Evolutionary conservation across 2,113 vertebrate genomes (phyloP).

Genomic region (Apteryx mantelli): DNA sequence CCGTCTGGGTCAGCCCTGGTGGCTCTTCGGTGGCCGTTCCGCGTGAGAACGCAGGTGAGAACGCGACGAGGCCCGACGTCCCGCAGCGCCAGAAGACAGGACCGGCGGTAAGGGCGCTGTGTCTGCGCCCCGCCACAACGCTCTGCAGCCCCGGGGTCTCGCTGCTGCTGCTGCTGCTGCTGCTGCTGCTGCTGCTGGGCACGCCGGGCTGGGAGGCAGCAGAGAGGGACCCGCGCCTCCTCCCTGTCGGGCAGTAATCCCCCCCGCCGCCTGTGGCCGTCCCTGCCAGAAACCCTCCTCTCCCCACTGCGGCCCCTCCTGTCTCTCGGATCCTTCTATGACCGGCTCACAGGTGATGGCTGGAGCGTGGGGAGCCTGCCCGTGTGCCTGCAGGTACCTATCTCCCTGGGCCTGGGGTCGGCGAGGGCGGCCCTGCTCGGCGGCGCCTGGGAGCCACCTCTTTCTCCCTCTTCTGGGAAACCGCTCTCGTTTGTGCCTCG

Average conservation of each 20-base stretch:
- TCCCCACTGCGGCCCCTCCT: too few relatives aligned
- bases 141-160: too few relatives aligned
- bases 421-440: background rate
- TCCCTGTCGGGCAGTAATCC: too few relatives aligned
- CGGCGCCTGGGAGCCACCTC: accelerated
- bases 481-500: accelerated
- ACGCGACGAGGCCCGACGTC: accelerated
- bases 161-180: background rate
- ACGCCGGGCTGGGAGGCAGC: background rate
- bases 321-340: too few relatives aligned
- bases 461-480: background rate
- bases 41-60: background rate
- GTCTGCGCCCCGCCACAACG: background rate
- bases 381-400: too few relatives aligned
- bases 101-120: background rate
- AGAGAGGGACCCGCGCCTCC: too few relatives aligned
- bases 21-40: background rate
- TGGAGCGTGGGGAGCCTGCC: background rate
- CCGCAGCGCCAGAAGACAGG: background rate
- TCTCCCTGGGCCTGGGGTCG: background rate
- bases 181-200: background rate
- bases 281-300: too few relatives aligned
- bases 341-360: background rate
- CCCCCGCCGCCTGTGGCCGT: too few relatives aligned
- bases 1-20: background rate